Evolutionary conservation across 2,113 vertebrate species (phyloP).

Genomic region (Sakesphorus luctuosus): DNA sequence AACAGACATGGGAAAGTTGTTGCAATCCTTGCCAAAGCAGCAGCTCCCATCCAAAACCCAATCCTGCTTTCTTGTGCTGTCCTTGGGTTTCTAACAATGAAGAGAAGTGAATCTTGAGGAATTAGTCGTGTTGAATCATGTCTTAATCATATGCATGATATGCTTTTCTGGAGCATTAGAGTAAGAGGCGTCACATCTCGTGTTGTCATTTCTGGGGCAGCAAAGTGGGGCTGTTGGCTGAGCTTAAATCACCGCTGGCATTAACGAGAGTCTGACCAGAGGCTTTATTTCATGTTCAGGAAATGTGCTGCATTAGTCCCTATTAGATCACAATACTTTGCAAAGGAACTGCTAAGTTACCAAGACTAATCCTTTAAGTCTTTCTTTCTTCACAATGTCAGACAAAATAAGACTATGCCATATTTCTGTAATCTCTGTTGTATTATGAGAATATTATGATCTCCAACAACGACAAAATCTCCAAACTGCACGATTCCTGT

Average conservation of each 20-base stretch:
- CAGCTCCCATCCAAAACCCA: not conserved
- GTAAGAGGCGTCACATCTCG: constrained; percentile 12
- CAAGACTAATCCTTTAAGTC: constrained; percentile 66
- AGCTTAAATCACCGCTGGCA: constrained; percentile 43
- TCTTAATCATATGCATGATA: not conserved
- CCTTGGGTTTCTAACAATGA: constrained; percentile 12
- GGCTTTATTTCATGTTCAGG: constrained; percentile 46
- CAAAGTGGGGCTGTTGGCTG: constrained; percentile 19
- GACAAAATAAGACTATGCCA: constrained; percentile 38
- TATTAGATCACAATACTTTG: constrained; percentile 1
- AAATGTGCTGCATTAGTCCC: constrained; percentile 20
- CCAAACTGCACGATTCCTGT: not conserved
- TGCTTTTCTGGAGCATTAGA: constrained; percentile 4
- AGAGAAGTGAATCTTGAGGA: constrained; percentile 20
- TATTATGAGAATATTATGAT: constrained; percentile 44
- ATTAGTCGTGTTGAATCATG: not conserved
- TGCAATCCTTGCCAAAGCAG: not conserved
- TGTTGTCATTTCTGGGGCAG: constrained; percentile 63
- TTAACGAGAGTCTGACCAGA: constrained; percentile 52
- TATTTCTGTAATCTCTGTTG: constrained; percentile 40
- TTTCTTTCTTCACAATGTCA: constrained; percentile 47
- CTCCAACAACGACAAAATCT: constrained; percentile 44
- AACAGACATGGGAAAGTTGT: not conserved
- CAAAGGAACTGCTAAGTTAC: constrained; percentile 38
- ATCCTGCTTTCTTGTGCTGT: not conserved